These are phyloP conservation scores for Varroa destructor DNA, from an alignment of 1,140 invertebrate species.

Conservation along the genomic window DNA sequence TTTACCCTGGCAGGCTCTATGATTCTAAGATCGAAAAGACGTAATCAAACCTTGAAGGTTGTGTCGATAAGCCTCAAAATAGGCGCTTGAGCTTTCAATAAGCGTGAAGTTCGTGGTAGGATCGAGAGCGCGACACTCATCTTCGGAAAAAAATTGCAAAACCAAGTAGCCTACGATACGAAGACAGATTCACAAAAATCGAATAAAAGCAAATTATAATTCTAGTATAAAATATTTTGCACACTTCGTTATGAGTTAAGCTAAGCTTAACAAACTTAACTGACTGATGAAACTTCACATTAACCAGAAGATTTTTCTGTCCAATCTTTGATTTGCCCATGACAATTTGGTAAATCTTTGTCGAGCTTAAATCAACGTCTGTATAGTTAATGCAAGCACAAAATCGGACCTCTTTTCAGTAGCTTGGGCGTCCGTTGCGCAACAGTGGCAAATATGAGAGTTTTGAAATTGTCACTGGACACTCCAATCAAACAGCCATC, in stretches of 20 bases:
- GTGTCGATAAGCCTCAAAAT: constrained; percentile 18
- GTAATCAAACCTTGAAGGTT: constrained; percentile 23
- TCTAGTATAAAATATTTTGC: no score
- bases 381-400: background rate
- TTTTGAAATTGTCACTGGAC: background rate
- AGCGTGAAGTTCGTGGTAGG: background rate
- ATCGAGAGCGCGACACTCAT: background rate
- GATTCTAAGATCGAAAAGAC: background rate
- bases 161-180: background rate
- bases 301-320: no score
- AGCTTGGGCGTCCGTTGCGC: constrained; percentile 5
- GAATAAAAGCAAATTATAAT: no score
- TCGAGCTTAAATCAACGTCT: no score
- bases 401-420: background rate
- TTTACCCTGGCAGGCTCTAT: no score
- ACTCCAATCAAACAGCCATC: background rate
- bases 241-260: background rate
- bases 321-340: no score
- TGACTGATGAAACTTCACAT: no score
- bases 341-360: no score
- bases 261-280: no score
- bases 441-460: background rate
- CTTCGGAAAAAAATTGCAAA: background rate
- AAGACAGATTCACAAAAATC: background rate
- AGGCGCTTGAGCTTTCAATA: constrained; percentile 14